phyloP scores from a whole-genome alignment of 2,113 vertebrate genomes.

The Panthera uncia region DNA sequence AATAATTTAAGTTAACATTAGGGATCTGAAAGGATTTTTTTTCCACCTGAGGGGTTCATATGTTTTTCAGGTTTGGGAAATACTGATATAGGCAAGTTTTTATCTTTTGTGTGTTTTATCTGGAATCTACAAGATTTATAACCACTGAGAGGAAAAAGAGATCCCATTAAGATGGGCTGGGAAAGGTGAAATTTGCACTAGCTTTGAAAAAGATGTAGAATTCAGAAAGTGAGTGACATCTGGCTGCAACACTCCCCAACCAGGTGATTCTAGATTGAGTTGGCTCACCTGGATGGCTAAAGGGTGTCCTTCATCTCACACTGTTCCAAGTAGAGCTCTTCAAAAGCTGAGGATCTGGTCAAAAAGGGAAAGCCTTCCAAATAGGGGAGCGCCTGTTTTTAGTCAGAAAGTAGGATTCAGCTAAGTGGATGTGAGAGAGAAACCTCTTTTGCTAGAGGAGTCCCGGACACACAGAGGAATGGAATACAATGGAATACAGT shows the following conservation, averaged over 20 bases:
- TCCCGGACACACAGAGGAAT: background rate
- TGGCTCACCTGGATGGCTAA: background rate
- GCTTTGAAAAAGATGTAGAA: background rate
- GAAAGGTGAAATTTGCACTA: conserved; percentile 29
- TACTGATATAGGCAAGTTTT: conserved; percentile 1
- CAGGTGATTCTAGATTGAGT: background rate
- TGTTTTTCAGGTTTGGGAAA: background rate
- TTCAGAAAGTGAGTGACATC: background rate
- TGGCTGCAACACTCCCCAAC: background rate
- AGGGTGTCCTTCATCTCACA: background rate
- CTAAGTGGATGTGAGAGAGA: background rate
- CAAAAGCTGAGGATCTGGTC: background rate
- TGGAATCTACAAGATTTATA: conserved; percentile 22
- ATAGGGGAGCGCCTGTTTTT: background rate
- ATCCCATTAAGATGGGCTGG: background rate
- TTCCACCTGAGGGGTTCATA: background rate
- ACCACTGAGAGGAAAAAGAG: background rate
- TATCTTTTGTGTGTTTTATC: background rate
- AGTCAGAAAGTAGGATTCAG: background rate
- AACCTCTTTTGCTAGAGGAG: background rate
- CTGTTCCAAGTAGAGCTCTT: background rate
- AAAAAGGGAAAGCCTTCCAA: background rate
- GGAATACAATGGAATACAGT: background rate
- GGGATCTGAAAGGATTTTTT: background rate
- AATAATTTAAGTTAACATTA: background rate